Conservation (phyloP, 1,140 invertebrate species). For the Littorina saxatilis region DNA sequence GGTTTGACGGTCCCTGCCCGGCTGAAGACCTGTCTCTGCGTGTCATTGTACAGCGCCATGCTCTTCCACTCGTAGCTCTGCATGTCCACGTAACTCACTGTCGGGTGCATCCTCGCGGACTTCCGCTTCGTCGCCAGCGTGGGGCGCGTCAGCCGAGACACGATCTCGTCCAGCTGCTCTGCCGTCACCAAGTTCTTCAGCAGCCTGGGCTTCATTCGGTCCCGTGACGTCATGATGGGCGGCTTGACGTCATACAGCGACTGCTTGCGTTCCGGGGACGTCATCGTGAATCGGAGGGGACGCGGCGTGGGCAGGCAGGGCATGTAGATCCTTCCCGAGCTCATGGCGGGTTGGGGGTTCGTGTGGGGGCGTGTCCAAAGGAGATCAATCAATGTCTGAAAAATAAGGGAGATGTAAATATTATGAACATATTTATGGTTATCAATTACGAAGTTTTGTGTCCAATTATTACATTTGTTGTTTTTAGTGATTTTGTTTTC, state of each 20-base stretch:
- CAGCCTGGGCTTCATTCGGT: conserved; percentile 30
- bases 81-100: conserved; percentile 40
- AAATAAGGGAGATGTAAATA: too few relatives aligned
- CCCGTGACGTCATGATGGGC: neutral
- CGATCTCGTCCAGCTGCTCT: conserved; percentile 36
- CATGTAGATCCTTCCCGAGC: conserved; percentile 11
- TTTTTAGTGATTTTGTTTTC: too few relatives aligned
- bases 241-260: conserved; percentile 35
- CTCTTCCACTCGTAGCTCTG: conserved; percentile 25
- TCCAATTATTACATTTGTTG: too few relatives aligned
- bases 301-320: conserved; percentile 19
- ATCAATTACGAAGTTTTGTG: too few relatives aligned
- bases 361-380: too few relatives aligned
- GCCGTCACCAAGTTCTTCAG: conserved; percentile 19
- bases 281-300: neutral
- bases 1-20: conserved; percentile 4
- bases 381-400: too few relatives aligned
- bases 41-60: conserved; percentile 39
- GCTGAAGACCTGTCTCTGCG: conserved; percentile 28
- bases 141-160: conserved; percentile 26
- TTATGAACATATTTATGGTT: too few relatives aligned
- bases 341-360: too few relatives aligned
- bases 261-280: conserved; percentile 15
- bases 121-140: conserved; percentile 28
- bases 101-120: conserved; percentile 5